Percentiles rank a stretch among this genome's conserved stretches.
These are phyloP conservation scores for Luscinia megarhynchos DNA, from an alignment of 2,797 vertebrate genomes.

Conservation along the genomic window DNA sequence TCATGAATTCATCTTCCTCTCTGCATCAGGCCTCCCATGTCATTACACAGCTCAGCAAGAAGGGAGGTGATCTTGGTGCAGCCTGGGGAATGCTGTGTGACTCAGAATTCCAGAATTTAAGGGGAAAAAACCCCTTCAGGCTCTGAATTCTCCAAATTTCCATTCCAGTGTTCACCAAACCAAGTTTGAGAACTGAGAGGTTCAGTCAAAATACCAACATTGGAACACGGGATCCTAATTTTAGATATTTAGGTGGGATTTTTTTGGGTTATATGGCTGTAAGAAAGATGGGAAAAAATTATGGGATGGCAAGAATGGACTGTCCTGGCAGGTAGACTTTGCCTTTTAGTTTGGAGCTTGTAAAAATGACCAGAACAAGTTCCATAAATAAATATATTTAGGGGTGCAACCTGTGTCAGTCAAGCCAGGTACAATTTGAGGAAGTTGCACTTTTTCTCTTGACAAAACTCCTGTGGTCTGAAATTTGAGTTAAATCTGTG, in stretches of 20 bases:
- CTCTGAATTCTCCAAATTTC: not conserved
- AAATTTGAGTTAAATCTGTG: not conserved
- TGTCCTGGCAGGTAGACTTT: not conserved
- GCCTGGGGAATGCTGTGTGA: not conserved
- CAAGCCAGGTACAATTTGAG: too few relatives aligned
- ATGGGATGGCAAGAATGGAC: not conserved
- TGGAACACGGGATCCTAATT: not conserved
- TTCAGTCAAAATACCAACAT: not conserved
- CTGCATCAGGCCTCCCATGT: not conserved
- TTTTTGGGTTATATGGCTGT: accelerated
- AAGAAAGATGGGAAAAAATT: not conserved
- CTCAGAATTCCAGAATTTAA: not conserved
- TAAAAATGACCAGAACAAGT: not conserved
- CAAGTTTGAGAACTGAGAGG: not conserved
- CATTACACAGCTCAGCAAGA: not conserved
- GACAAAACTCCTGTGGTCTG: not conserved
- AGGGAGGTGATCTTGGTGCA: not conserved
- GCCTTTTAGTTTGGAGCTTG: not conserved
- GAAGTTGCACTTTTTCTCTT: not conserved
- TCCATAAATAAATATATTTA: not conserved
- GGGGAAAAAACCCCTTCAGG: not conserved
- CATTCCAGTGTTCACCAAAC: not conserved
- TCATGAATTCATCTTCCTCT: not conserved
- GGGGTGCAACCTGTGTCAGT: not conserved
- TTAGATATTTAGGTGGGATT: not conserved